Evolutionary conservation across 2,888 invertebrate species (phyloP).

Genomic region (Patella caerulea): DNA sequence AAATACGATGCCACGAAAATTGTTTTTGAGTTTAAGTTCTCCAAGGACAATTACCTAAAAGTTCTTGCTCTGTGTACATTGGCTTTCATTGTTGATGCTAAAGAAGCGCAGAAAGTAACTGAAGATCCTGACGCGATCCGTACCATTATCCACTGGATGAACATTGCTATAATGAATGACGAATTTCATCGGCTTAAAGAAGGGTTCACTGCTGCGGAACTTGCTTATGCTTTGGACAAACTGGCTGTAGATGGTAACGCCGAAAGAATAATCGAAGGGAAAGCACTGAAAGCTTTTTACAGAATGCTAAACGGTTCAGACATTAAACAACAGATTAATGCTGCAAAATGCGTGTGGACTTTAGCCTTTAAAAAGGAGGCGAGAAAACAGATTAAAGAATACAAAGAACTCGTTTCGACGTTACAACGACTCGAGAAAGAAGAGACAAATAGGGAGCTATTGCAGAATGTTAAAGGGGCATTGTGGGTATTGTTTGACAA

Average conservation of each 20-base stretch:
- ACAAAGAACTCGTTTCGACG: background rate
- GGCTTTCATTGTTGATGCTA: conserved; percentile 62
- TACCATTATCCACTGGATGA: background rate
- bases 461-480: conserved; percentile 54
- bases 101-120: conserved; percentile 35
- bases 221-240: background rate
- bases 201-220: background rate
- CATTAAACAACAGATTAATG: background rate
- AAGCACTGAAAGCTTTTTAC: background rate
- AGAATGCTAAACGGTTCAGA: background rate
- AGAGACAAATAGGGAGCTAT: conserved; percentile 34
- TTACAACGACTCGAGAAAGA: background rate
- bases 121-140: background rate
- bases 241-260: background rate
- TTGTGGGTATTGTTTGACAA: conserved; percentile 54
- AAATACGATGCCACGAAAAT: conserved; percentile 62
- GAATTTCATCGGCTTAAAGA: conserved; percentile 1
- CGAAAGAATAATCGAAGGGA: background rate
- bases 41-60: conserved; percentile 63
- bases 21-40: background rate
- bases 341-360: background rate
- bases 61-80: conserved; percentile 61
- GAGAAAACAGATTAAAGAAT: background rate
- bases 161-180: background rate
- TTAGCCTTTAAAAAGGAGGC: background rate